Conservation (phyloP, 1,140 invertebrate genomes). For the Cydia fagiglandana region DNA sequence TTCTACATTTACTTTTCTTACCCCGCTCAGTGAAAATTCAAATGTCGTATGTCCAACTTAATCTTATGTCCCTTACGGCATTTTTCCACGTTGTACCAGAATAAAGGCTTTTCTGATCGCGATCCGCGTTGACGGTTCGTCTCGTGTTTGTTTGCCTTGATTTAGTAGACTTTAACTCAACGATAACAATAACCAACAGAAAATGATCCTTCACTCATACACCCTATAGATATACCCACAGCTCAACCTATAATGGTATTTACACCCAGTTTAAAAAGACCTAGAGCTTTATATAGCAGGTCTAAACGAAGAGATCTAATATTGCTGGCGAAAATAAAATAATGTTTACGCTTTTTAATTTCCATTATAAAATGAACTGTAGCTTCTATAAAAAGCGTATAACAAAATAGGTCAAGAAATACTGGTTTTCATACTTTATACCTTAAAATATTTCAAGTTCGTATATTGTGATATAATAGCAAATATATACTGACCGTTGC, state of each 20-base stretch:
- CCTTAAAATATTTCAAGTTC: not conserved
- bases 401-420: not conserved
- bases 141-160: constrained; percentile 67
- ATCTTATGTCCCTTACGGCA: not conserved
- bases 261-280: not conserved
- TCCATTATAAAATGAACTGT: not conserved
- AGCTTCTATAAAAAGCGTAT: not conserved
- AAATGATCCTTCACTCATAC: constrained; percentile 35
- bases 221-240: constrained; percentile 42
- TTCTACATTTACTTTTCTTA: constrained; percentile 12
- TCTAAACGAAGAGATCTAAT: not conserved
- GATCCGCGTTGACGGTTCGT: constrained; percentile 67
- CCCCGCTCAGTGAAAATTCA: not conserved
- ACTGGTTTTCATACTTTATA: not conserved
- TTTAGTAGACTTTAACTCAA: constrained; percentile 60
- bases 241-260: not conserved
- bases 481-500: not conserved
- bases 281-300: not conserved
- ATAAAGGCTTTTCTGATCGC: constrained; percentile 53
- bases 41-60: not conserved
- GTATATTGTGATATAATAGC: not conserved
- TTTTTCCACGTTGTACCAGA: constrained; percentile 35
- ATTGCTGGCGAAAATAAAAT: not conserved
- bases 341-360: not conserved
- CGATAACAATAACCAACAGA: constrained; percentile 46